Conservation (phyloP, 2,113 vertebrate genomes). For the Strigops habroptila region DNA sequence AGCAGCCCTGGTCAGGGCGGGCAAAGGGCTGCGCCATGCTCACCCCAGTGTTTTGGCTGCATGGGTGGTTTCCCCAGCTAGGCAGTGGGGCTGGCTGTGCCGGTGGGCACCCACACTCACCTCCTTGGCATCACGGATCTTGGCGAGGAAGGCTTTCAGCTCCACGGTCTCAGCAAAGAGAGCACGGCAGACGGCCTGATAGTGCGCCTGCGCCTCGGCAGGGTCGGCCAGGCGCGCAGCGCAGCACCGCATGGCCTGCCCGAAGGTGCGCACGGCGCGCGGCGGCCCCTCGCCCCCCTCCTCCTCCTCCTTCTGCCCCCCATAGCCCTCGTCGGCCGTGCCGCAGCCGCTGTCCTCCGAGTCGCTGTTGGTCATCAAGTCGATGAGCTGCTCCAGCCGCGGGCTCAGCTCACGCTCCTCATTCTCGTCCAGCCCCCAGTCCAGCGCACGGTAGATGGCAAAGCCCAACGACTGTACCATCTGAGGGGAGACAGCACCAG, state of each 20-base stretch:
- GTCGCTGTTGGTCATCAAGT: conserved; percentile 84
- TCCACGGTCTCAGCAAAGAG: conserved; percentile 91
- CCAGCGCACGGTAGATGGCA: conserved; percentile 91
- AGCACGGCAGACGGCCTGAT: conserved; percentile 92
- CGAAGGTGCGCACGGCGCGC: conserved; percentile 76
- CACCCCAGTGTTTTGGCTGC: fast-evolving
- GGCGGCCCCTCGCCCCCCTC: conserved; percentile 55
- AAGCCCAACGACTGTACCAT: conserved; percentile 92
- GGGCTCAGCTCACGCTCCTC: conserved; percentile 93
- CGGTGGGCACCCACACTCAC: not conserved
- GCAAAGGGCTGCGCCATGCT: not conserved
- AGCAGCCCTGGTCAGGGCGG: fast-evolving
- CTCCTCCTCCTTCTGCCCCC: conserved; percentile 87
- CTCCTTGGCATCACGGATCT: conserved; percentile 90
- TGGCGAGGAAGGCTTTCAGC: conserved; percentile 89
- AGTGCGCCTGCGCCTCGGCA: conserved; percentile 79
- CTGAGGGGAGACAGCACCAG: conserved; percentile 50
- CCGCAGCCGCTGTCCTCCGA: conserved; percentile 45
- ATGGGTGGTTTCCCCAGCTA: fast-evolving
- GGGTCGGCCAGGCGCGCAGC: conserved; percentile 81
- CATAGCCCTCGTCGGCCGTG: conserved; percentile 87
- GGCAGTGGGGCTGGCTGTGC: not conserved
- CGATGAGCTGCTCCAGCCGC: conserved; percentile 90
- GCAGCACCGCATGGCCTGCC: conserved; percentile 85
- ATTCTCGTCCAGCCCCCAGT: conserved; percentile 93